Conservation (phyloP, 2,113 vertebrate species). For the Oxyruncus cristatus region DNA sequence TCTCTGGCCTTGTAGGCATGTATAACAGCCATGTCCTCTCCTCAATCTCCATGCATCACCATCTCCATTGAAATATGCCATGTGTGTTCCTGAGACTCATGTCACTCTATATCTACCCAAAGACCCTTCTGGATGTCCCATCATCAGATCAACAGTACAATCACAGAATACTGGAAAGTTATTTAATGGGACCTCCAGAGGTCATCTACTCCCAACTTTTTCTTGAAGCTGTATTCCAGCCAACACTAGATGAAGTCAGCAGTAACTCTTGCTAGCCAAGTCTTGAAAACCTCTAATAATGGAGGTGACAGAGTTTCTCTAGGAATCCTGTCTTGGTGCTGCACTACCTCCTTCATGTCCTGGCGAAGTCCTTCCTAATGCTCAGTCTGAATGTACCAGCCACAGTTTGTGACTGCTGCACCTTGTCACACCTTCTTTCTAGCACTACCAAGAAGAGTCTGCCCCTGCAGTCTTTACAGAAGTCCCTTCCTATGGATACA, state of each 20-base stretch:
- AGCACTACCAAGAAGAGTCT: not conserved
- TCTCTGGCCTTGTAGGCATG: not conserved
- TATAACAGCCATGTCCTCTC: not conserved
- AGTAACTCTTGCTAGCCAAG: not conserved
- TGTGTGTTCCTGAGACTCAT: not conserved
- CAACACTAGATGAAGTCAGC: not conserved
- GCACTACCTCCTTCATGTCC: not conserved
- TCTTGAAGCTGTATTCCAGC: not conserved
- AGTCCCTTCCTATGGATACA: not conserved
- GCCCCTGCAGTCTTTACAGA: not conserved
- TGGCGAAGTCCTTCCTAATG: not conserved
- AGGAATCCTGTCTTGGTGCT: not conserved
- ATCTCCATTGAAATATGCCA: not conserved
- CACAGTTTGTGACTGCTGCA: not conserved
- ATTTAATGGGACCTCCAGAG: not conserved
- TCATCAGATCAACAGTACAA: not conserved
- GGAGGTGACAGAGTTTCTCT: not conserved
- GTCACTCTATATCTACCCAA: not conserved
- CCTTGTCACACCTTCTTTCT: not conserved
- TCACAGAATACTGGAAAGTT: not conserved
- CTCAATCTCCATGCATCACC: not conserved
- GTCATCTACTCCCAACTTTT: not conserved
- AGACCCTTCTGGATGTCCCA: not conserved
- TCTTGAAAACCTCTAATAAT: not conserved
- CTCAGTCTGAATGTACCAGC: not conserved